Percentiles rank a stretch among this genome's conserved stretches.
These are phyloP conservation scores for Callospermophilus lateralis DNA, from an alignment of 2,113 vertebrate species.

Conservation along the genomic window DNA sequence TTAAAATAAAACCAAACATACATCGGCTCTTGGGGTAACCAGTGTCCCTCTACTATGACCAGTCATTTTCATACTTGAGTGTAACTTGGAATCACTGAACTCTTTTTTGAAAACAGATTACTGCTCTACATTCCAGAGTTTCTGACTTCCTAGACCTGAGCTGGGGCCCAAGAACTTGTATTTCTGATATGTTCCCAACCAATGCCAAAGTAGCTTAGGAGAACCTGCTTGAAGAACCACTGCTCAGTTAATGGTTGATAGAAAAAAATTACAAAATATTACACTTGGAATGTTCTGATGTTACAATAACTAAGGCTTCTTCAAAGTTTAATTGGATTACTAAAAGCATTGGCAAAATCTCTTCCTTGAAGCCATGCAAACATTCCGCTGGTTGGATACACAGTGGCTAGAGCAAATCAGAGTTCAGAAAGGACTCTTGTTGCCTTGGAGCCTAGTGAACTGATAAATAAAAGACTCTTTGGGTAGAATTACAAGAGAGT, in stretches of 20 bases:
- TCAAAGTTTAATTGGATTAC: background rate
- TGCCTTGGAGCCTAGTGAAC: background rate
- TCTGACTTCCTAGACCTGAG: background rate
- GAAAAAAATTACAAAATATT: background rate
- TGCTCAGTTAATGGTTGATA: background rate
- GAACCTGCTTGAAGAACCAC: background rate
- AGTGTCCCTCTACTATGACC: background rate
- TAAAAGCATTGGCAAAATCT: background rate
- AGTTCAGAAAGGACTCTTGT: background rate
- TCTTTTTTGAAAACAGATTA: background rate
- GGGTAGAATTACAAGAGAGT: background rate
- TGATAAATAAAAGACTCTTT: background rate
- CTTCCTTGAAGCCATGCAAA: slow-evolving; percentile 5
- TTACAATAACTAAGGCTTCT: background rate
- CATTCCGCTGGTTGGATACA: background rate
- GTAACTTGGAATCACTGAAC: background rate
- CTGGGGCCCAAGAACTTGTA: background rate
- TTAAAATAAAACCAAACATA: slow-evolving; percentile 21
- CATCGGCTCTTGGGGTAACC: background rate
- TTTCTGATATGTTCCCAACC: background rate
- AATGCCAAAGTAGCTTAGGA: background rate
- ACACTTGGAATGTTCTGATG: background rate
- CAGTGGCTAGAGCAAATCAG: background rate
- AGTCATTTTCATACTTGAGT: background rate
- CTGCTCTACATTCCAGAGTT: background rate